Base-by-base conservation (phyloP, 2,797 vertebrate species). In the Trachops cirrhosus region DNA sequence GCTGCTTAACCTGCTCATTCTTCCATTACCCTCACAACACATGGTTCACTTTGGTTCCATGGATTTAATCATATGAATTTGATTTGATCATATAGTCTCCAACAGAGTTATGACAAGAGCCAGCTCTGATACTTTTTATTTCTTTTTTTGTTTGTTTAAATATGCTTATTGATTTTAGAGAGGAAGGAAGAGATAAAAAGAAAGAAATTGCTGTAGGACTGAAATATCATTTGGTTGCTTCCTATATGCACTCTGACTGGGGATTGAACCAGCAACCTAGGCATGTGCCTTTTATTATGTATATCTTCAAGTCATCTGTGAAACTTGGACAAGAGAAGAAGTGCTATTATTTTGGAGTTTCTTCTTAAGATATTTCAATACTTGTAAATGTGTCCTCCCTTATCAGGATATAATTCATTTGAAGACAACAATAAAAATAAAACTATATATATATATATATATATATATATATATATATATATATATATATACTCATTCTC, bases 301-400 rank as follows among this genome's bases (percentile, higher is more conserved):
- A 21, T 89, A 32, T 9, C 6, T 94, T 92, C 48, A 93, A 78
- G 75, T 86, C 0, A 75, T 57, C 46, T 44, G 32, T 89, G 52
- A 96, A 90, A 85, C 32, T 92, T 96, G 48, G 12, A 11, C 64
- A 82, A 24, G 4, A 32, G 29, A 90, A 95, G 37, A 37, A 84
- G 19, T 89, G 18, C 1, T 95, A 89, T 83, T 9, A 91, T 92
- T 96, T 93, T 91, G 3, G 3, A 95, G 41, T 21, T 0, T 77
- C 14, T 96, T 86, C 15, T 97, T n/a, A 92, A 88, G 11, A 34
- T 86, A 92, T 16, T 95, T 94, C 41, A 93, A 44, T 64, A 97
- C 67, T 70, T 91, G 16, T 46, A 96, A 11, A 5, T 94, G 22
- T 44, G 48, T 67, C 54, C 64, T 93, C 46, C 77, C 67, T 34